Evolutionary conservation across 2,888 invertebrate genomes (phyloP), one percentile per base, ranked within the genome.

Genomic region (Drosophila stalkeri): DNA sequence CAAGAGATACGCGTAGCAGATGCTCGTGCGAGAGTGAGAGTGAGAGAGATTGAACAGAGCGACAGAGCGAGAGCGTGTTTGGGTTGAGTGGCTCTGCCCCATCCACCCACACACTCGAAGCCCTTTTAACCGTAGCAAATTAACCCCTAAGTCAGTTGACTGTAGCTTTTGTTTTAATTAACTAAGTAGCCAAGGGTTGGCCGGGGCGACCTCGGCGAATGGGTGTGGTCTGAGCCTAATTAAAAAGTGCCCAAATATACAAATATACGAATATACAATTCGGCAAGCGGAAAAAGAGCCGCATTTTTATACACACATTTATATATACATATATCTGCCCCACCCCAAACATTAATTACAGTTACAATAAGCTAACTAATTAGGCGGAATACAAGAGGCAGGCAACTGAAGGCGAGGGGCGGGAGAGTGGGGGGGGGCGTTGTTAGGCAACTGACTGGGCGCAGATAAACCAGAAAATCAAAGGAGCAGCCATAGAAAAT

Each of bases 361-460:
- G 90, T 92, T 91, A 92, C 91, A 92, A 93, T 92, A 92, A 92
- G 91, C 90, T 90, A 91, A 89, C 91, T 92, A 92, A 92, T 92
- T 92, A 92, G 85, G 77, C 87, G 69, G 65, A 67, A 77, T 46
- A 64, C 23, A 16, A 46, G 20, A 9, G 37, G 14, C 41, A 9
- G 41, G 41, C 1, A 41, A 18, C 8, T 2, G 8, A 1, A 0
- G 39, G 6, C 20, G 20, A 2, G 12, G 12, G 12, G 20, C 6
- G 20, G 41, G 14, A 27, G 14, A 12, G 14, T n/a, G 39, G 6
- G 7, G 41, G n/a, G 8, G n/a, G 12, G 16, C 55, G 41, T 64
- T 64, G 75, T 78, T 51, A 71, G 81, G 83, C 81, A 86, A 75
- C 75, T 9, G 37, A 70, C 68, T 57, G 64, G 64, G 41, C 60